Conservation (phyloP, 2,888 invertebrate genomes). For the Xiphydria camelus region DNA sequence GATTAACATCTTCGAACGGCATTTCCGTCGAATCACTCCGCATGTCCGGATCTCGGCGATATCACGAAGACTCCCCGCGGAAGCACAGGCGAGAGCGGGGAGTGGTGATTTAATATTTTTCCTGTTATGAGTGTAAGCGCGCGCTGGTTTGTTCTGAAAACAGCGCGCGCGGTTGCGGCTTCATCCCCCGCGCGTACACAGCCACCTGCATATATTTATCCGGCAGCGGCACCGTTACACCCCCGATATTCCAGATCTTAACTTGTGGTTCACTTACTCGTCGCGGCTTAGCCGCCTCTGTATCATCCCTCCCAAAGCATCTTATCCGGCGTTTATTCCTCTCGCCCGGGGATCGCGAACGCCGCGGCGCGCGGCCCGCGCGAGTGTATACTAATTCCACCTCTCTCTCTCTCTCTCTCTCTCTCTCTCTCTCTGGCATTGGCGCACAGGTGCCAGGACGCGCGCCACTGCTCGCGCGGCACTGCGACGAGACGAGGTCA, state of each 20-base stretch:
- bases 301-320: neutral
- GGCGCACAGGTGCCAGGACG: too few relatives aligned
- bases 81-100: conserved; percentile 4
- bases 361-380: conserved; percentile 10
- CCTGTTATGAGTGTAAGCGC: conserved; percentile 55
- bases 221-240: conserved; percentile 22
- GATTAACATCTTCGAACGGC: too few relatives aligned
- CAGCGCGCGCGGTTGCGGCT: conserved; percentile 40
- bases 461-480: too few relatives aligned
- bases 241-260: conserved; percentile 29
- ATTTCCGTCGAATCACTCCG: too few relatives aligned
- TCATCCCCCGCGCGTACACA: conserved; percentile 34
- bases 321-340: too few relatives aligned
- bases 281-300: conserved; percentile 2
- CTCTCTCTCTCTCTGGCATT: too few relatives aligned
- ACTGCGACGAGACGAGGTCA: too few relatives aligned
- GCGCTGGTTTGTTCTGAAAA: conserved; percentile 52
- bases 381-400: neutral
- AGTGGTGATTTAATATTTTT: conserved; percentile 53
- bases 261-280: conserved; percentile 21
- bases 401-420: conserved; percentile 6
- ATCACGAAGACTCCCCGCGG: too few relatives aligned
- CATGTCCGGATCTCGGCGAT: too few relatives aligned
- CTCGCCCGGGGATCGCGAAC: too few relatives aligned
- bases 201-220: conserved; percentile 32